These are phyloP conservation scores for Dendroctonus ponderosae DNA, from an alignment of 1,140 invertebrate species.

Conservation along the genomic window DNA sequence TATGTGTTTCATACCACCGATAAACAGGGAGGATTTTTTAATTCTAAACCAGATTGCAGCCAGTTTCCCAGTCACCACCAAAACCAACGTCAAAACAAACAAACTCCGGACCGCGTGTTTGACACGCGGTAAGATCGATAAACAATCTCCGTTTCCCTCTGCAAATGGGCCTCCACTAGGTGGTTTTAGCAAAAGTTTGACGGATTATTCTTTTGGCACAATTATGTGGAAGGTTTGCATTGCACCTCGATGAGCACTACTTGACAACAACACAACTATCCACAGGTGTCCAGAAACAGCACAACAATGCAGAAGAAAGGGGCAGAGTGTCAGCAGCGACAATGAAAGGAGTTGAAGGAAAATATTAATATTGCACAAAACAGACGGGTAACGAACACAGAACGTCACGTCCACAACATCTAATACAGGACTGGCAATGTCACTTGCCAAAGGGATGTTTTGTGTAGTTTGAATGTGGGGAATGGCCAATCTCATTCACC, in stretches of 20 bases:
- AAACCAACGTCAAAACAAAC: background rate
- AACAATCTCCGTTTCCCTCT: background rate
- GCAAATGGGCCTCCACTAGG: no score
- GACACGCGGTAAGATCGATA: background rate
- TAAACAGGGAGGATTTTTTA: no score
- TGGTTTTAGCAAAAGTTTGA: no score
- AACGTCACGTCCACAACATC: constrained; percentile 51
- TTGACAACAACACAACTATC: background rate
- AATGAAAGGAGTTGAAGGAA: background rate
- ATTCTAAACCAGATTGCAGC: background rate
- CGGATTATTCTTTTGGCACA: no score
- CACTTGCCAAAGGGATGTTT: constrained; percentile 42
- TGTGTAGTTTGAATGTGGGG: constrained; percentile 46
- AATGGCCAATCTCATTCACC: constrained; percentile 49
- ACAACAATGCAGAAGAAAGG: background rate
- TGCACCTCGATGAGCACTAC: no score
- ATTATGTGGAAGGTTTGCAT: no score
- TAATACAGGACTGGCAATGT: constrained; percentile 49
- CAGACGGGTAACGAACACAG: constrained; percentile 47
- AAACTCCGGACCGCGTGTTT: background rate
- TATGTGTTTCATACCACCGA: no score
- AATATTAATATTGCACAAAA: constrained; percentile 27
- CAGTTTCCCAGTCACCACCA: background rate
- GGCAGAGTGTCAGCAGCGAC: background rate
- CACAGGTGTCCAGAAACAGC: constrained; percentile 3